Evolutionary conservation across 2,888 invertebrate genomes (phyloP), one percentile per base, ranked within the genome.

Genomic region (Apamea sordens): DNA sequence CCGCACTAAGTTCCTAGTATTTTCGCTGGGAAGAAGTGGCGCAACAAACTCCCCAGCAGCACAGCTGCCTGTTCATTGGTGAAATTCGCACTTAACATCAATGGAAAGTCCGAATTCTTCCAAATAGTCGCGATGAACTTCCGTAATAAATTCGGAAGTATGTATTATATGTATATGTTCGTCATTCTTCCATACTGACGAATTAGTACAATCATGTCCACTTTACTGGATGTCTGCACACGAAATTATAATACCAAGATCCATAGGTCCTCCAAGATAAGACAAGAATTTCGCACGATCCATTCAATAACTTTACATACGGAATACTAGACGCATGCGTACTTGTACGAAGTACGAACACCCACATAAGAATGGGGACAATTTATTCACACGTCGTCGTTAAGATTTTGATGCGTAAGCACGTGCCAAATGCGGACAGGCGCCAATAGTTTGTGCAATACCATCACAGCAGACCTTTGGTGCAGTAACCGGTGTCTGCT

Each of bases 401-500:
- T 50, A 13, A 47, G 28, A 67, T 59, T 67, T 81, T 28, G 53
- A 79, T 84, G 81, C 65, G 70, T 36, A 79, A 71, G 79, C 84
- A 84, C 79, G 70, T 67, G 28, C 84, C 36, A 63, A 79, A 64
- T 73, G 80, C 56, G 68, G 85, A 69, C 10, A 72, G 56, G 59
- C 70, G 71, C 63, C 72, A 84, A 84, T 69, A 64, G n/a, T 79
- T 82, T 82, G 63, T n/a, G 85, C 85, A 82, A 84, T 50, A 50
- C 15, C 18, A 32, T 64, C 36, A 15, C 8, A 32, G n/a, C 15
- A 59, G 47, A 79, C 32, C 24, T 67, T 83, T 61, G 61, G 15
- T 18, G 53, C 32, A 64, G 63, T 36, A 6, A 59, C n/a, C 24
- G 24, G 3, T 56, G 3, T 24, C 24, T 53, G 24, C 11, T n/a